Percentiles rank a stretch among this genome's conserved stretches.
Evolutionary conservation across 2,888 invertebrate species (phyloP).

Genomic region (Aleiodes testaceus): DNA sequence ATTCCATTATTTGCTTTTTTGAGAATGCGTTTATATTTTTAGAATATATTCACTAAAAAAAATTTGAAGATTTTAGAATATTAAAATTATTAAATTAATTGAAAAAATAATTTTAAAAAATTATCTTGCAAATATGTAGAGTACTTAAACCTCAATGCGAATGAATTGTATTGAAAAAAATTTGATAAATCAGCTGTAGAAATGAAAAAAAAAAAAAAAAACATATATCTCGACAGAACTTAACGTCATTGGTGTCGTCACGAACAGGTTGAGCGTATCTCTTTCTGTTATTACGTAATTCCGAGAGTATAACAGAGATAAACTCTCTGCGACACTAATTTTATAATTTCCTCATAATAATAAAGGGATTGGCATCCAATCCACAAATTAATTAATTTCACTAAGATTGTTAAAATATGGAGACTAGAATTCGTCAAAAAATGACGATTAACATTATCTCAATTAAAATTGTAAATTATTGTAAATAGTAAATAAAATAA

Average conservation of each 20-base stretch:
- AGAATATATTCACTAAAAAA: too few relatives aligned
- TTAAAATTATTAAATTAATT: too few relatives aligned
- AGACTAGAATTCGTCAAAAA: slow-evolving; percentile 6
- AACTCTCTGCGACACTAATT: slow-evolving; percentile 12
- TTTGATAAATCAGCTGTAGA: neutral
- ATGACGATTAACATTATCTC: neutral
- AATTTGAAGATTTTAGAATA: too few relatives aligned
- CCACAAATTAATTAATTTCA: neutral
- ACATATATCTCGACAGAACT: neutral
- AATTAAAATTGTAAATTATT: slow-evolving; percentile 26
- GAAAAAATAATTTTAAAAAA: too few relatives aligned
- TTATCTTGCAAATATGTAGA: too few relatives aligned
- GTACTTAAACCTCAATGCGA: too few relatives aligned
- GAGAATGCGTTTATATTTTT: too few relatives aligned
- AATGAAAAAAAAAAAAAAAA: neutral
- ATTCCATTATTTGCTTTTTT: too few relatives aligned
- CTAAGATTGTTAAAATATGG: neutral
- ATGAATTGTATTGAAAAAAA: too few relatives aligned
- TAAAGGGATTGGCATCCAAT: neutral
- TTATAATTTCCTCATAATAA: slow-evolving; percentile 9
- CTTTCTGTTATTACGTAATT: slow-evolving; percentile 19
- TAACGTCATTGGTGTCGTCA: slow-evolving; percentile 23
- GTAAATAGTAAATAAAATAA: slow-evolving; percentile 24
- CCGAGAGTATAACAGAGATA: slow-evolving; percentile 11
- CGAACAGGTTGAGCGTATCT: slow-evolving; percentile 3